Evolutionary conservation across 2,888 invertebrate species (phyloP).

Genomic region (Diarsia brunnea): DNA sequence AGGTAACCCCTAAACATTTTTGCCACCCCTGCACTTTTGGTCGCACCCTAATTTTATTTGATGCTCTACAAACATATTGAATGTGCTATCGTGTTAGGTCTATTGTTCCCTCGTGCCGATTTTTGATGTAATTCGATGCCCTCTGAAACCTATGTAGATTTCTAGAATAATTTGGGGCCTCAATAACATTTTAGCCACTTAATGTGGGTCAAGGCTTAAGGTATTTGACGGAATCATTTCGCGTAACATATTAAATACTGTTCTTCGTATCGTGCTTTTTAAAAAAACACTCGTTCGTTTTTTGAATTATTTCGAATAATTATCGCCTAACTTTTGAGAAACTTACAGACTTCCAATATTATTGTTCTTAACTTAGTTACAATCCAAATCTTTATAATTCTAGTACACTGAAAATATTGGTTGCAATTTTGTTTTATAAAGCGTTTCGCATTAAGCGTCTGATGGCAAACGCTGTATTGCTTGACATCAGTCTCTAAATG

Average conservation of each 20-base stretch:
- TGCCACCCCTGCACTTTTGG: conserved; percentile 29
- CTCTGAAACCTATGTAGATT: not conserved
- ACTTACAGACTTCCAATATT: not conserved
- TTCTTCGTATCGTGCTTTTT: not conserved
- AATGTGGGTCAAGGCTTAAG: not conserved
- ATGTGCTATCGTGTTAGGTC: not conserved
- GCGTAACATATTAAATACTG: not conserved
- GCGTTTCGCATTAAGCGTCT: too few relatives aligned
- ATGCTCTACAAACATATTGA: conserved; percentile 18
- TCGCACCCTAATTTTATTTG: conserved; percentile 44
- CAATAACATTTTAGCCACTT: not conserved
- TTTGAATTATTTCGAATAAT: too few relatives aligned
- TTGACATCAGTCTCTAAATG: too few relatives aligned
- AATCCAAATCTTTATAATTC: too few relatives aligned
- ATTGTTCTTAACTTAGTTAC: not conserved
- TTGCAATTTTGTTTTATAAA: too few relatives aligned
- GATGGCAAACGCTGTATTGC: too few relatives aligned
- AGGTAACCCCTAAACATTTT: conserved; percentile 21
- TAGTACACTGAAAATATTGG: too few relatives aligned
- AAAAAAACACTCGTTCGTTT: not conserved
- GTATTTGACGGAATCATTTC: not conserved
- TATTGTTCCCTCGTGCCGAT: conserved; percentile 8
- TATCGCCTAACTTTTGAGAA: not conserved
- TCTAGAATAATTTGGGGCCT: not conserved
- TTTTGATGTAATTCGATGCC: not conserved